Conservation (phyloP, 1,140 invertebrate species). For the Drosophila setifemur region DNA sequence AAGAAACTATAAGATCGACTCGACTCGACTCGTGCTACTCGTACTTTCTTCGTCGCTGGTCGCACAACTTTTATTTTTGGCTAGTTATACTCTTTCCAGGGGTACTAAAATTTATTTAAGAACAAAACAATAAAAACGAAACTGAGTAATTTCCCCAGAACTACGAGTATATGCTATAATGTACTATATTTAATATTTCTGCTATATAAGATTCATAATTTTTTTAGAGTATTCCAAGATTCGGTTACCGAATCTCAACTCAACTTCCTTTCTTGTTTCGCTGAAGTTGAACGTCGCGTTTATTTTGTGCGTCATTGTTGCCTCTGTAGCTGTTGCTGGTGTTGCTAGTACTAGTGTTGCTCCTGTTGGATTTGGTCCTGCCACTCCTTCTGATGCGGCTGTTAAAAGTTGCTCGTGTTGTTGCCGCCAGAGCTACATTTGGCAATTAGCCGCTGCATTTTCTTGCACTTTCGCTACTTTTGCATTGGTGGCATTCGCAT, state of each 20-base stretch:
- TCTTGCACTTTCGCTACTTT: slow-evolving; percentile 41
- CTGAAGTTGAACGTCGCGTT: slow-evolving; percentile 73
- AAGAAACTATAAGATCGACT: slow-evolving; percentile 42
- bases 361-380: too few relatives aligned
- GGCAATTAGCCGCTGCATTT: slow-evolving; percentile 72
- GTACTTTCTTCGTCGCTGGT: background rate
- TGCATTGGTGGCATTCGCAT: slow-evolving; percentile 21
- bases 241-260: too few relatives aligned
- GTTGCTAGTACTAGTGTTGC: slow-evolving; percentile 13
- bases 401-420: slow-evolving; percentile 21
- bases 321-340: slow-evolving; percentile 1
- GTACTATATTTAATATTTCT: too few relatives aligned
- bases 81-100: too few relatives aligned
- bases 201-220: too few relatives aligned
- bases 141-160: too few relatives aligned
- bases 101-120: too few relatives aligned
- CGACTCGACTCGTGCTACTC: slow-evolving; percentile 9
- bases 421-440: slow-evolving; percentile 61
- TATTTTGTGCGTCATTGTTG: slow-evolving; percentile 63
- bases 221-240: too few relatives aligned
- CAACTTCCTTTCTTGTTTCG: slow-evolving; percentile 67
- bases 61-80: slow-evolving; percentile 64
- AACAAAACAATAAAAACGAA: too few relatives aligned
- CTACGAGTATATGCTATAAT: too few relatives aligned
- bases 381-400: too few relatives aligned